A percentile compares a stretch with the other conserved stretches of the same genome.
phyloP scores from a whole-genome alignment of 2,888 invertebrate genomes.

The Acanthococcus lagerstroemiae region DNA sequence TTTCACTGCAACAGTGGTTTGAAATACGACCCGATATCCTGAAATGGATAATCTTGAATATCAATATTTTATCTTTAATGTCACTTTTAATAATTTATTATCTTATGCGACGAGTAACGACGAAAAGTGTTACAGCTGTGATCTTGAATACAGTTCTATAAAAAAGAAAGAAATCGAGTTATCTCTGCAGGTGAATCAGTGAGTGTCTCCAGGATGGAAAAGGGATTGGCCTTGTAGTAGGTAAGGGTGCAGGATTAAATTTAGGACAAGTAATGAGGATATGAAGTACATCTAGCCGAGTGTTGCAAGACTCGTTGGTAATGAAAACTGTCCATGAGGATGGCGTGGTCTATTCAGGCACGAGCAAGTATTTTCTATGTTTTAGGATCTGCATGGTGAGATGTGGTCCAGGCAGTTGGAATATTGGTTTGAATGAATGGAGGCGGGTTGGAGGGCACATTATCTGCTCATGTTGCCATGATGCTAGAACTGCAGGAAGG shows the following conservation, averaged over 20 bases:
- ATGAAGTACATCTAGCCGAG: background rate
- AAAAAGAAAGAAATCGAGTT: background rate
- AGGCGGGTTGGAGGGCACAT: no score
- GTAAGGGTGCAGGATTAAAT: background rate
- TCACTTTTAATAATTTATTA: background rate
- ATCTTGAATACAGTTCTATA: background rate
- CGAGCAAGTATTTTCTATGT: no score
- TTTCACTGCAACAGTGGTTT: no score
- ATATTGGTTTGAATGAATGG: no score
- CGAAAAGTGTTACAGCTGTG: background rate
- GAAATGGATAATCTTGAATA: no score
- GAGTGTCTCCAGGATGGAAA: background rate
- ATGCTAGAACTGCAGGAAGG: no score
- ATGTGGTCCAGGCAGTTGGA: no score
- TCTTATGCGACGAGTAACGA: background rate
- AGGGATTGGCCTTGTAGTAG: background rate
- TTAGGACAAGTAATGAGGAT: background rate
- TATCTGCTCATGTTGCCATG: no score
- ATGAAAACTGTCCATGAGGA: background rate
- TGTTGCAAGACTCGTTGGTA: background rate
- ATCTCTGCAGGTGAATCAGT: no score
- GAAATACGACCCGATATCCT: no score
- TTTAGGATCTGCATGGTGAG: no score
- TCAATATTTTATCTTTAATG: background rate
- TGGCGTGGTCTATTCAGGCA: no score